A percentile compares a stretch with the other conserved stretches of the same genome.
Conservation (phyloP, 2,888 invertebrate species). For the Isotomurus palustris region DNA sequence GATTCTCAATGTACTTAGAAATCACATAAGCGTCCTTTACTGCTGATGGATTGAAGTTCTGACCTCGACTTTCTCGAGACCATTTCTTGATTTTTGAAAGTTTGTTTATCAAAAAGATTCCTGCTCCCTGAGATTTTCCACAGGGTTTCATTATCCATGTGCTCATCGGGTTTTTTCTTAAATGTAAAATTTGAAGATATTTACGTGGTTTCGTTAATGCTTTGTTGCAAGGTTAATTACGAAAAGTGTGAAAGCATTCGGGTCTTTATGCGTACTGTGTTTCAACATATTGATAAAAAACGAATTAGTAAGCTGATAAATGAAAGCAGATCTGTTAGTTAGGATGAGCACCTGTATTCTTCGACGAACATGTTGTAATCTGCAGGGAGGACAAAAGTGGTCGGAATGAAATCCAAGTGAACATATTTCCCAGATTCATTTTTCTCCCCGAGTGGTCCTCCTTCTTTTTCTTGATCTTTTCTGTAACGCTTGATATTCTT, state of each 20-base stretch:
- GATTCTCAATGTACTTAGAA: conserved; percentile 82
- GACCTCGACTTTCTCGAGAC: conserved; percentile 80
- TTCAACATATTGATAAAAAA: too few species aligned
- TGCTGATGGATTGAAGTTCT: conserved; percentile 71
- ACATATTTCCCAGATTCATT: conserved; percentile 68
- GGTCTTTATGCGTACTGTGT: too few species aligned
- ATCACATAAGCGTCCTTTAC: conserved; percentile 91
- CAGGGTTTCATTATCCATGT: conserved; percentile 96
- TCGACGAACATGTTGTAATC: conserved; percentile 97
- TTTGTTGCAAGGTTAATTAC: not conserved
- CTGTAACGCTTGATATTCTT: conserved; percentile 93
- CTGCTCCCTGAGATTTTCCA: conserved; percentile 89
- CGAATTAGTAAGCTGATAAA: not conserved
- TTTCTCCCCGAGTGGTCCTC: conserved; percentile 78
- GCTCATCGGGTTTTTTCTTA: conserved; percentile 75
- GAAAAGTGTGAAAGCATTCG: not conserved
- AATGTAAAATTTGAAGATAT: too few species aligned
- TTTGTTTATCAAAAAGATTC: conserved; percentile 93
- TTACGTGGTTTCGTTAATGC: too few species aligned
- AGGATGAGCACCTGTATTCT: conserved; percentile 64
- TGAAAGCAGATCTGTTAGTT: not conserved
- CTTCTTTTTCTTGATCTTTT: conserved; percentile 86
- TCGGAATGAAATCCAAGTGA: conserved; percentile 85
- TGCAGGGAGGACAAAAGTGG: conserved; percentile 88
- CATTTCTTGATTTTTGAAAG: conserved; percentile 86